Percentiles rank a stretch among this genome's conserved stretches.
Conservation (phyloP, 2,888 invertebrate species). For the Stenchaetothrips biformis region DNA sequence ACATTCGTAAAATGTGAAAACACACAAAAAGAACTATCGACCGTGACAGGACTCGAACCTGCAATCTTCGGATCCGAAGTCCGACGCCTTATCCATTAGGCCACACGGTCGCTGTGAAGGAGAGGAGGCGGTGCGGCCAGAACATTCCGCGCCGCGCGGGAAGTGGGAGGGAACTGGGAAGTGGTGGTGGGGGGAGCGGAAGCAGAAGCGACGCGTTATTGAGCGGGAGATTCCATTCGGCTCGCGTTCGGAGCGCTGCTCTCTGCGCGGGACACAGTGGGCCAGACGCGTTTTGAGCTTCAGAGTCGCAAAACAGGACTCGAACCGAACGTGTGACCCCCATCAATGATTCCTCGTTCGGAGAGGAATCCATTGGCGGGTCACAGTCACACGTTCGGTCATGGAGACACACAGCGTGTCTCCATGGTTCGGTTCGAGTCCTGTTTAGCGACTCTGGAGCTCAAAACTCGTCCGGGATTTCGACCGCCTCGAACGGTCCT, state of each 20-base stretch:
- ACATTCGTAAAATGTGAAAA: not conserved
- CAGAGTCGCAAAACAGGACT: no score
- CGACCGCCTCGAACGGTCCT: no score
- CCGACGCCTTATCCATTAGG: conserved; percentile 67
- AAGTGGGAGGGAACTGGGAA: not conserved
- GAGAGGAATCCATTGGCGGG: no score
- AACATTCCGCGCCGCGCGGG: not conserved
- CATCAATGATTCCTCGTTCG: no score
- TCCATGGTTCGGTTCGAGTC: no score
- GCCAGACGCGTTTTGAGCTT: not conserved
- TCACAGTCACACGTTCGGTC: no score
- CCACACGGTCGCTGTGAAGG: conserved; percentile 47
- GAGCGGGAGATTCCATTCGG: not conserved
- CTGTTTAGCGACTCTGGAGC: no score
- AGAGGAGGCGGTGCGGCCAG: not conserved
- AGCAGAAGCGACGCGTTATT: not conserved
- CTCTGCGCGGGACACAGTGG: not conserved
- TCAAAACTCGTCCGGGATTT: no score
- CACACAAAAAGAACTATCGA: conserved; percentile 46
- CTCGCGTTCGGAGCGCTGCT: not conserved
- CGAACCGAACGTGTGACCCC: no score
- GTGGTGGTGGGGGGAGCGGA: not conserved
- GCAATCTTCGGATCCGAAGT: conserved; percentile 70
- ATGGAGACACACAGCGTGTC: no score
- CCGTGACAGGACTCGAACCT: conserved; percentile 69